Evolutionary conservation across 2,797 vertebrate species (phyloP), one percentile per base, ranked within the genome.

Genomic region (Pogonophryne albipinna): DNA sequence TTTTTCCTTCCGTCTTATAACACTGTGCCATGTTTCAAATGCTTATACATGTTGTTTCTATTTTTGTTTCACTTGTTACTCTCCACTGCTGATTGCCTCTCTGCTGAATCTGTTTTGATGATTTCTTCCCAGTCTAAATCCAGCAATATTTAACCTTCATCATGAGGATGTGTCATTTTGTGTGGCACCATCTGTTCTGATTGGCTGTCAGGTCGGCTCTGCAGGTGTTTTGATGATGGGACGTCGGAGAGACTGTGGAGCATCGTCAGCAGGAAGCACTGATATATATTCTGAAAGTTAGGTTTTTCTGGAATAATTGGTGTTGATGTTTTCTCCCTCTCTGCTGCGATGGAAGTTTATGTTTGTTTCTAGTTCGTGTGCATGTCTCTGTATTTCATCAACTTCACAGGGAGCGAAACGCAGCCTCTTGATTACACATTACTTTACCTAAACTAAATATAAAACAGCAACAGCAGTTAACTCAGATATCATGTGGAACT

Each of bases 141-240:
- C 72, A 74, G 11, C 34, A 4, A 62, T 51, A 15, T 75, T 73
- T 72, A 75, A 74, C 71, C 72, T 62, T 61, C 75, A 63, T 76
- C 62, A 56, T 23, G 31, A 7, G 10, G 15, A 52, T 63, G 52
- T 57, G 67, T 73, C 56, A 47, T 6, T 59, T 19, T 4, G 19
- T 14, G 20, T 8, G 4, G 61, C 71, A 13, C 65, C 66, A 47
- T 71, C 66, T 55, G 51, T 68, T 58, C 73, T 11, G 69, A 56
- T 34, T 58, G 65, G 67, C 38, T 63, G 72, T 74, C 76, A 66
- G 76, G 46, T 20, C 4, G 44, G 49, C 66, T 17, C 60, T 66
- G 63, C 64, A 72, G 66, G 55, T 58, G 72, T 56, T 55, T 23
- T 64, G 74, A 52, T 59, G 51, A 60, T 23, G 20, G 11, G 60